Base-by-base conservation (phyloP, 2,888 invertebrate genomes). In the Altica lythri region DNA sequence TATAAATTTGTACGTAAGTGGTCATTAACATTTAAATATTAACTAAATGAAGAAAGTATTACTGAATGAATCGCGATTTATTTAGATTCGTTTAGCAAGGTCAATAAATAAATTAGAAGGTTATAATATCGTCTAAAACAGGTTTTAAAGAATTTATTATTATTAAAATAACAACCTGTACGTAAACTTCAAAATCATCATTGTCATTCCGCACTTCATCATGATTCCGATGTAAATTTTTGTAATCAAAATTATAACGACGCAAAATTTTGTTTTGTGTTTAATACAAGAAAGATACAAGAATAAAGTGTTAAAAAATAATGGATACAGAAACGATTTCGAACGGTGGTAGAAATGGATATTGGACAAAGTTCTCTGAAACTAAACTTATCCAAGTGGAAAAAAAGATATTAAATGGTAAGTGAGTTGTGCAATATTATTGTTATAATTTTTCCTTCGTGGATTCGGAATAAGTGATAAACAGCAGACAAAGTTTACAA, bases 331-430 rank as follows among this genome's bases (percentile, higher is more conserved):
- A 22, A 12, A 22, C 18, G 22, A 12, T 40, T 29, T 8, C 22
- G 25, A 35, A 34, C n/a, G n/a, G n/a, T n/a, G n/a, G n/a, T 12
- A 47, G 25, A 27, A 16, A 27, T 16, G 47, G 49, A 19, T 49
- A 32, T 42, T 92, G 92, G 92, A 87, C 86, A 32, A 83, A 85
- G 51, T 88, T 88, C 69, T 92, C 92, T 12, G 83, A 86, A 71
- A 84, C 80, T 50, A 88, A 89, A 84, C 78, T 93, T 65, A 82
- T 90, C 51, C 80, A 86, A 62, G 86, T 89, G 2, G 93, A 93
- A 72, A 89, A 89, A 73, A 87, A 83, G 74, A 89, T 93, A 71
- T 77, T 93, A 38, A 86, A 90, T 71, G 89, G 90, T 90, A 79
- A 84, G 85, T 78, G 17, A 29, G 34, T 4, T 12, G 4, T 22